Percentiles rank a stretch among this genome's conserved stretches.
Conservation (phyloP, 2,113 vertebrate genomes). For the Dipodomys ordii region DNA sequence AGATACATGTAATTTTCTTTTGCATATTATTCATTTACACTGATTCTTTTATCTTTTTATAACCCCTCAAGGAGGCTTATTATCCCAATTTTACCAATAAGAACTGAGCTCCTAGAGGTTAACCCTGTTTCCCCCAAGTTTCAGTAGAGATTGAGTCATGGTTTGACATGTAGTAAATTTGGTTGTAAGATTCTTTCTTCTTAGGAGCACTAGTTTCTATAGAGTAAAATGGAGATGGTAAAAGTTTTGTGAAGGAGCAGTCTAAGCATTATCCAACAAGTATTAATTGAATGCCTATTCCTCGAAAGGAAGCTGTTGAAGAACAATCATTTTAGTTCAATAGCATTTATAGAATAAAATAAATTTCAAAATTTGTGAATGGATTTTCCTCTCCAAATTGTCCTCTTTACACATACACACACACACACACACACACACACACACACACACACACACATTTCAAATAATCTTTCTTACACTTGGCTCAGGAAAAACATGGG, state of each 20-base stretch:
- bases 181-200: neutral
- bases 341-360: neutral
- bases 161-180: slow-evolving; percentile 13
- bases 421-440: neutral
- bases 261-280: neutral
- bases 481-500: neutral
- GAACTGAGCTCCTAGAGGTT: neutral
- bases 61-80: neutral
- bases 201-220: neutral
- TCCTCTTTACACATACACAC: too few relatives aligned
- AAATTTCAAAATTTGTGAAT: neutral
- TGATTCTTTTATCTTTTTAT: neutral
- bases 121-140: neutral
- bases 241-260: neutral
- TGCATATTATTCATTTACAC: neutral
- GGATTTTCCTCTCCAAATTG: neutral
- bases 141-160: neutral
- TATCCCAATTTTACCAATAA: neutral
- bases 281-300: neutral
- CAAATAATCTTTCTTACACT: neutral
- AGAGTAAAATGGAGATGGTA: neutral
- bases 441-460: neutral
- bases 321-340: neutral
- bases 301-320: neutral
- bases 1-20: neutral